A percentile compares a stretch with the other conserved stretches of the same genome.
phyloP scores from a whole-genome alignment of 2,888 invertebrate species.

The Drosophila histrio region DNA sequence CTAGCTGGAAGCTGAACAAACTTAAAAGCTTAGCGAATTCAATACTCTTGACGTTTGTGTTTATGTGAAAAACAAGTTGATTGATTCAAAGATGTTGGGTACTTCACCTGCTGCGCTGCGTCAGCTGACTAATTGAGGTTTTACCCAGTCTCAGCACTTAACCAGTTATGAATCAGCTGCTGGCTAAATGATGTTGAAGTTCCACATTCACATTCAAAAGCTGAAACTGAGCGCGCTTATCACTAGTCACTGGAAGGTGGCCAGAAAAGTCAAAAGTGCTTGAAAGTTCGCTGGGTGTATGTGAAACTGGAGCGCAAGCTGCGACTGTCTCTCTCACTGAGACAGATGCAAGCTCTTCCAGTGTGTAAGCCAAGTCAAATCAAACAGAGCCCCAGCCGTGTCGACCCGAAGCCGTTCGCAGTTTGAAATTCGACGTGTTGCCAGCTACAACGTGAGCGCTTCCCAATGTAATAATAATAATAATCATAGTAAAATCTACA shows the following conservation, averaged over 20 bases:
- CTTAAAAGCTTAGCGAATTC: slow-evolving; percentile 45
- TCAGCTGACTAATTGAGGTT: slow-evolving; percentile 28
- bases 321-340: slow-evolving; percentile 22
- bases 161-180: slow-evolving; percentile 3
- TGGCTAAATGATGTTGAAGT: not conserved
- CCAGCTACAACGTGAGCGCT: slow-evolving; percentile 70
- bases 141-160: slow-evolving; percentile 9
- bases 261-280: slow-evolving; percentile 46
- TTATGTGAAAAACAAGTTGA: not conserved
- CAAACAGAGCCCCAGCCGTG: slow-evolving; percentile 19
- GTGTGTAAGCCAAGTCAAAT: slow-evolving; percentile 39
- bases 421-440: slow-evolving; percentile 75
- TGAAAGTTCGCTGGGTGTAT: slow-evolving; percentile 33
- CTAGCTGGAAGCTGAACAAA: slow-evolving; percentile 17
- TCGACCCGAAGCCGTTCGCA: slow-evolving; percentile 48
- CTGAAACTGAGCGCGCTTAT: slow-evolving; percentile 40
- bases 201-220: not conserved
- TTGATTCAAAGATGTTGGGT: not conserved
- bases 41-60: slow-evolving; percentile 1
- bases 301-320: slow-evolving; percentile 53
- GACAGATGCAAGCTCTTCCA: slow-evolving; percentile 56
- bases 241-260: slow-evolving; percentile 28
- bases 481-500: slow-evolving; percentile 13
- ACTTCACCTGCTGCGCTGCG: slow-evolving; percentile 24
- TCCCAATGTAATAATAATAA: slow-evolving; percentile 43